phyloP scores from a whole-genome alignment of 1,140 invertebrate species.

The Potamilus streckersoni region DNA sequence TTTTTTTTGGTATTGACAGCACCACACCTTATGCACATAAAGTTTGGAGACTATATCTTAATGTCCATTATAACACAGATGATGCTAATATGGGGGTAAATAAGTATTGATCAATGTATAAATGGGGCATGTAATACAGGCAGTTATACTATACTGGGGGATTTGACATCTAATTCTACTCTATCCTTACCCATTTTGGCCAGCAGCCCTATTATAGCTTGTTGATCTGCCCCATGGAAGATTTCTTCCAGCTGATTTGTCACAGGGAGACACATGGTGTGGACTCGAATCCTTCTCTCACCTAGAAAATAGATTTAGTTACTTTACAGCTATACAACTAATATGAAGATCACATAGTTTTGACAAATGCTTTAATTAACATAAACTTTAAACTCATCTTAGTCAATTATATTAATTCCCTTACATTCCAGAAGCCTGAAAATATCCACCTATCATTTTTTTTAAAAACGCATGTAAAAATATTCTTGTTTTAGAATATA shows the following conservation, averaged over 20 bases:
- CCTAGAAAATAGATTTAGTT: slow-evolving; percentile 70
- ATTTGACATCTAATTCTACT: not conserved
- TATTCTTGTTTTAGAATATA: too few species aligned
- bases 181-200: slow-evolving; percentile 89
- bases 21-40: too few species aligned
- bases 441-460: too few species aligned
- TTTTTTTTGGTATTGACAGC: too few species aligned
- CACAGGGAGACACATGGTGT: slow-evolving; percentile 95
- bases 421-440: too few species aligned
- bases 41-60: too few species aligned
- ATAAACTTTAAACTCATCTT: too few species aligned
- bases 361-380: too few species aligned
- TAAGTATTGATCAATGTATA: not conserved
- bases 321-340: not conserved
- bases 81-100: too few species aligned
- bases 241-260: slow-evolving; percentile 86
- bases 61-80: too few species aligned
- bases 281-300: slow-evolving; percentile 96
- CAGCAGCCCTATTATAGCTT: slow-evolving; percentile 91
- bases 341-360: not conserved
- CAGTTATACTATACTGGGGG: not conserved
- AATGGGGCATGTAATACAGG: not conserved
- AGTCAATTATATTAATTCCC: too few species aligned
- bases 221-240: slow-evolving; percentile 92
- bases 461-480: too few species aligned